Conservation (phyloP, 2,888 invertebrate genomes). For the Stomorhina lunata region DNA sequence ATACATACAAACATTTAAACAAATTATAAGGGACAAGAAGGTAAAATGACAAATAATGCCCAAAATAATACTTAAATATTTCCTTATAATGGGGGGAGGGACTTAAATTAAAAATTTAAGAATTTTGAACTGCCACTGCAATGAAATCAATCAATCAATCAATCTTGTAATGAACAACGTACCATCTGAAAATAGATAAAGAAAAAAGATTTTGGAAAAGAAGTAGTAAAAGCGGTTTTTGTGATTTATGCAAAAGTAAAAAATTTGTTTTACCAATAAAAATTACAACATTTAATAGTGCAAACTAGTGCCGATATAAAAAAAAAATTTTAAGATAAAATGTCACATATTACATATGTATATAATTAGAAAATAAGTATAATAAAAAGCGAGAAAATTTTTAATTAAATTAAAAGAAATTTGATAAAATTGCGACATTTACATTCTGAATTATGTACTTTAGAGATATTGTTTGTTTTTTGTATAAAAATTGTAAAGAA, state of each 20-base stretch:
- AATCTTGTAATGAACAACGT: slow-evolving; percentile 50
- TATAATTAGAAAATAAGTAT: too few species aligned
- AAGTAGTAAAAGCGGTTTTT: slow-evolving; percentile 45
- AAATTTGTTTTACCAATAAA: background rate
- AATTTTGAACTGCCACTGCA: slow-evolving; percentile 54
- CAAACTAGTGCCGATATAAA: background rate
- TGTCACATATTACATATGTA: too few species aligned
- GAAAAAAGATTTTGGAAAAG: slow-evolving; percentile 54
- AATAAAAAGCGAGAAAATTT: too few species aligned
- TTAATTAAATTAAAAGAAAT: too few species aligned
- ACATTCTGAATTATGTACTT: too few species aligned
- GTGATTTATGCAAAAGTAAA: slow-evolving; percentile 1
- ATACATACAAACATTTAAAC: background rate
- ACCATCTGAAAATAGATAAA: slow-evolving; percentile 62
- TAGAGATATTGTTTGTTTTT: too few species aligned
- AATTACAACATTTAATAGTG: slow-evolving; percentile 24
- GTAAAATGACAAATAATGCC: background rate
- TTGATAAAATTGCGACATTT: too few species aligned
- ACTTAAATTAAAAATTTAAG: slow-evolving; percentile 46
- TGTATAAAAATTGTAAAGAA: too few species aligned
- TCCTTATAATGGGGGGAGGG: slow-evolving; percentile 31
- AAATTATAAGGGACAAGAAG: background rate
- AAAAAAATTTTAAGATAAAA: too few species aligned
- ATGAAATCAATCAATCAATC: slow-evolving; percentile 52
- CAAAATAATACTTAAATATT: slow-evolving; percentile 40